phyloP scores from a whole-genome alignment of 53 echinoderm and acorn worm genomes.

The Zoroaster sp. region DNA sequence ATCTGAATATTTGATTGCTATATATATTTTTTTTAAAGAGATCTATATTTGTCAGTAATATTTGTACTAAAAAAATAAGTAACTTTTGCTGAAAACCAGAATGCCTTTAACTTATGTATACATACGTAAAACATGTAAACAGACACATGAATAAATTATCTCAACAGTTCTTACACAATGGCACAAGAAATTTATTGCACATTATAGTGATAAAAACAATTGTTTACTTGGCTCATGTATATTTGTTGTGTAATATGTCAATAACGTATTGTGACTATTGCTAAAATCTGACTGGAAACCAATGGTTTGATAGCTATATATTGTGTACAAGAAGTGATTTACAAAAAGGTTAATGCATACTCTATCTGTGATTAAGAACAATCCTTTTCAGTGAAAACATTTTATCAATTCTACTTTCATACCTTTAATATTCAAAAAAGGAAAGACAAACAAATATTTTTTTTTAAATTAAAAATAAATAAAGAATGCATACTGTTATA shows the following conservation, averaged over 20 bases:
- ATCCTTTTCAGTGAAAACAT: neutral
- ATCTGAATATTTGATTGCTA: too few relatives aligned
- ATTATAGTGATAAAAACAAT: constrained; percentile 52
- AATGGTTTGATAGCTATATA: neutral
- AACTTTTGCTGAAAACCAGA: too few relatives aligned
- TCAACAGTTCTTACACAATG: constrained; percentile 50
- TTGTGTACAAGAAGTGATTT: neutral
- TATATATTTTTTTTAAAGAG: too few relatives aligned
- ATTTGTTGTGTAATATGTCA: neutral
- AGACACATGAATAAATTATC: too few relatives aligned
- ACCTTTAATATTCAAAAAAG: neutral
- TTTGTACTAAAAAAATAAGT: too few relatives aligned
- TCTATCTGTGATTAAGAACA: neutral
- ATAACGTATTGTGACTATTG: neutral
- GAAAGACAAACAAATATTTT: neutral
- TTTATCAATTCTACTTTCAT: neutral
- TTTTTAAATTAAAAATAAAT: too few relatives aligned
- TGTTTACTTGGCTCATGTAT: neutral
- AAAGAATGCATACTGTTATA: neutral
- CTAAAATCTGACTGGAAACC: neutral
- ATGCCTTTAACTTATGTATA: too few relatives aligned
- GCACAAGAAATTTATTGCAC: constrained; percentile 54
- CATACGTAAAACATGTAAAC: too few relatives aligned
- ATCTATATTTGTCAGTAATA: too few relatives aligned
- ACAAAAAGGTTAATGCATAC: neutral